Evolutionary conservation across 2,888 invertebrate species (phyloP), one percentile per base, ranked within the genome.

Genomic region (Cephus sareptanus): DNA sequence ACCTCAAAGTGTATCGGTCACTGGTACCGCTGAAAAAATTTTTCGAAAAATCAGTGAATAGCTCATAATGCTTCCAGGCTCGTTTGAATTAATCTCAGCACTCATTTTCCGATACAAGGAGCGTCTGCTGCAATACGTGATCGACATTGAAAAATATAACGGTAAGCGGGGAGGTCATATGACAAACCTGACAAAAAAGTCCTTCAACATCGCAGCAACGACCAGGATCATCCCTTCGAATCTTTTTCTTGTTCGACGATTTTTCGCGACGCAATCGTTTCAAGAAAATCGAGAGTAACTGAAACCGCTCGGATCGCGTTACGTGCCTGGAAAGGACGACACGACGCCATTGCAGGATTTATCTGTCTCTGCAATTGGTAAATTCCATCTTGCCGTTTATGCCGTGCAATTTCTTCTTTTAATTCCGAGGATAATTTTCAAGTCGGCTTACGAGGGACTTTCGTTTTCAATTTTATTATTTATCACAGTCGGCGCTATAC

Each of bases 111-210:
- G 15, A 40, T 15, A 15, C 13, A 37, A 37, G 13, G 71, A 73
- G 76, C 73, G 74, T 73, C 77, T 73, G 76, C 12, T 69, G 40
- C 34, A 76, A 77, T 83, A 86, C 85, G 85, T 84, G 84, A 85
- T 82, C 78, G 79, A 85, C 80, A 84, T 86, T 80, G 79, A 71
- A 81, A 85, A 79, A 77, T 75, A 76, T 34, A 30, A 37, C 77
- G 76, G 77, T 71, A 34, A 69, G 70, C 74, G 40, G 73, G 69
- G 74, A 37, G 69, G 69, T 37, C 13, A 13, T 37, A 37, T 13
- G 13, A 37, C 37, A 13, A 77, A 78, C 80, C 80, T 79, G 79
- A 81, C 78, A 76, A 34, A 73, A 76, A 81, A 80, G 77, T 78
- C 76, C 69, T 79, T 77, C 76, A 78, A 76, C 79, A 75, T 71